A percentile compares a stretch with the other conserved stretches of the same genome.
These are phyloP conservation scores for Acipenser transmontanus DNA, from an alignment of 2,797 vertebrate genomes.

Conservation along the genomic window DNA sequence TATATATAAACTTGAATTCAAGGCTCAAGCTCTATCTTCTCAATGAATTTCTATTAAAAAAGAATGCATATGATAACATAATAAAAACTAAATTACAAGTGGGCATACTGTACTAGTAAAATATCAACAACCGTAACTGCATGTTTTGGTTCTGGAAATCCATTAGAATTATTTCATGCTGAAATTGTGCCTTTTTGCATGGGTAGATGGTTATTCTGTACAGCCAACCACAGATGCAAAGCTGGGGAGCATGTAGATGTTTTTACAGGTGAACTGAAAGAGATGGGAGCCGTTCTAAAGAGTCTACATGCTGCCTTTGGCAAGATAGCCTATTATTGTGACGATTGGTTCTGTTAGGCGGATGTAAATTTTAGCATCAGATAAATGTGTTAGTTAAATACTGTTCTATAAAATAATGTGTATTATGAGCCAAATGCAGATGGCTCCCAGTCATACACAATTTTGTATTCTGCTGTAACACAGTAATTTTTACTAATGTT, in stretches of 20 bases:
- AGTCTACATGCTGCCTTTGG: slow-evolving; percentile 70
- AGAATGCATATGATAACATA: too few species aligned
- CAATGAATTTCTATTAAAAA: too few species aligned
- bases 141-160: too few species aligned
- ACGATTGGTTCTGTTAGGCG: slow-evolving; percentile 69
- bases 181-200: slow-evolving; percentile 70
- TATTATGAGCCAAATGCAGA: not conserved
- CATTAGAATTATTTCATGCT: slow-evolving; percentile 59
- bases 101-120: too few species aligned
- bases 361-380: slow-evolving; percentile 68
- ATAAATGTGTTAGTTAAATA: slow-evolving; percentile 41
- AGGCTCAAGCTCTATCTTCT: too few species aligned
- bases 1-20: too few species aligned
- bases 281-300: slow-evolving; percentile 69
- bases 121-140: too few species aligned
- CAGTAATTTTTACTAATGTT: not conserved
- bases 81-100: too few species aligned
- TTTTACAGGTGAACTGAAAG: slow-evolving; percentile 80
- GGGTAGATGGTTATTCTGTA: slow-evolving; percentile 72
- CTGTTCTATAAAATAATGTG: not conserved
- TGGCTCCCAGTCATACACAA: not conserved
- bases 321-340: slow-evolving; percentile 72
- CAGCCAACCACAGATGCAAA: slow-evolving; percentile 72
- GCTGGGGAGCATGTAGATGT: slow-evolving; percentile 72
- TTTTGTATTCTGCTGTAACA: not conserved